A percentile compares a stretch with the other conserved stretches of the same genome.
phyloP scores from a whole-genome alignment of 92 coral and sea anemone genomes.

The Bergia sp. region DNA sequence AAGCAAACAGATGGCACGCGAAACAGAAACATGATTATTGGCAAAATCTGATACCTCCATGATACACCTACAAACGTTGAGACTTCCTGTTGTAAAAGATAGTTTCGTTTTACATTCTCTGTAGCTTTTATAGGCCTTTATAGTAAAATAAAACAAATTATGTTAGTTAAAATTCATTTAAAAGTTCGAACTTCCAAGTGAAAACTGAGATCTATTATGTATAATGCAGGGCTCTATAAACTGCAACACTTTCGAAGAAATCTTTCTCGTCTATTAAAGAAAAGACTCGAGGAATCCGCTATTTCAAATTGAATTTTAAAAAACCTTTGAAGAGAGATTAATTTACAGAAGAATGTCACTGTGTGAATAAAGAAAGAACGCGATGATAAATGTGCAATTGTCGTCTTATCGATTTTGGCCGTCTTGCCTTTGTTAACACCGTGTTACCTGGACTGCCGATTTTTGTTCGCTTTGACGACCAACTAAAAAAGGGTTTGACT shows the following conservation, averaged over 20 bases:
- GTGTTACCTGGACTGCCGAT: not conserved
- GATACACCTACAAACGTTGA: no score
- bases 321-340: no score
- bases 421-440: not conserved
- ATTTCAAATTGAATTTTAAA: no score
- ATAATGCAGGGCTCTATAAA: not conserved
- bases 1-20: constrained; percentile 5
- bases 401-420: not conserved
- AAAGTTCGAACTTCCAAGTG: not conserved
- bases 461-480: not conserved
- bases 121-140: not conserved
- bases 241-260: not conserved
- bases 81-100: not conserved
- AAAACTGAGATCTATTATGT: not conserved
- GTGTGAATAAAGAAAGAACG: not conserved
- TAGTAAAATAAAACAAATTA: not conserved
- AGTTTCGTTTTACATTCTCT: not conserved
- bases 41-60: not conserved
- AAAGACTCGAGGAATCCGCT: no score
- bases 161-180: no score
- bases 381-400: not conserved
- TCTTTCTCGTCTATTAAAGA: no score
- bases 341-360: not conserved
- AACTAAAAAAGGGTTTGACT: not conserved
- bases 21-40: not conserved